phyloP scores from a whole-genome alignment of 2,113 vertebrate genomes.

The Poeciliopsis turrubarensis region DNA sequence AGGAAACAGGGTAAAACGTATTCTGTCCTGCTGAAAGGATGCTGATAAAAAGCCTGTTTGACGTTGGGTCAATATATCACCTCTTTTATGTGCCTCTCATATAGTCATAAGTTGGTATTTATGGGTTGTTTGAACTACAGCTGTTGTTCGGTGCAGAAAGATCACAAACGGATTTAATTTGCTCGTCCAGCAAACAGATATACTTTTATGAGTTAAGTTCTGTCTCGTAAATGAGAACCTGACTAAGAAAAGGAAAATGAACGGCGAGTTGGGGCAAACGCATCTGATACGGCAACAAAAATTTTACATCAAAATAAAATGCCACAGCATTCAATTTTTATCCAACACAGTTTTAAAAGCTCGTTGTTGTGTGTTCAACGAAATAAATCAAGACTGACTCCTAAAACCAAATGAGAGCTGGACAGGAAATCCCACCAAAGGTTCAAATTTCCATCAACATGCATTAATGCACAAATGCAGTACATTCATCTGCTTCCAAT shows the following conservation, averaged over 20 bases:
- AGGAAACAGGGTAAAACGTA: not conserved
- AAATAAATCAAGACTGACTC: not conserved
- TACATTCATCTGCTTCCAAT: conserved; percentile 20
- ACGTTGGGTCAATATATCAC: not conserved
- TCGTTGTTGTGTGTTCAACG: not conserved
- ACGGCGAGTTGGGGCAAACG: conserved; percentile 20
- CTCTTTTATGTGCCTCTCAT: not conserved
- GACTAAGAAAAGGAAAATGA: not conserved
- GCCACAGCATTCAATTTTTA: not conserved
- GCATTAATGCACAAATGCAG: not conserved
- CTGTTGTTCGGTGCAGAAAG: not conserved
- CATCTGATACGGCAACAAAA: not conserved
- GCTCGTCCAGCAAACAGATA: not conserved
- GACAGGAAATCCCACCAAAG: not conserved
- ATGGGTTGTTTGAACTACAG: not conserved
- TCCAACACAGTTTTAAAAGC: not conserved
- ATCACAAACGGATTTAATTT: not conserved
- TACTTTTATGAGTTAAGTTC: not conserved
- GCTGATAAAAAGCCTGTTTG: not conserved
- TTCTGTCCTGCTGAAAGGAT: not conserved
- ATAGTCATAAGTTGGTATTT: not conserved
- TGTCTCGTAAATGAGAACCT: not conserved
- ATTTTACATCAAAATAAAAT: not conserved
- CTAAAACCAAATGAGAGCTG: not conserved
- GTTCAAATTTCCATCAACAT: not conserved